Percentiles rank a stretch among this genome's conserved stretches.
Conservation (phyloP, 2,113 vertebrate species). For the Phasianus colchicus region DNA sequence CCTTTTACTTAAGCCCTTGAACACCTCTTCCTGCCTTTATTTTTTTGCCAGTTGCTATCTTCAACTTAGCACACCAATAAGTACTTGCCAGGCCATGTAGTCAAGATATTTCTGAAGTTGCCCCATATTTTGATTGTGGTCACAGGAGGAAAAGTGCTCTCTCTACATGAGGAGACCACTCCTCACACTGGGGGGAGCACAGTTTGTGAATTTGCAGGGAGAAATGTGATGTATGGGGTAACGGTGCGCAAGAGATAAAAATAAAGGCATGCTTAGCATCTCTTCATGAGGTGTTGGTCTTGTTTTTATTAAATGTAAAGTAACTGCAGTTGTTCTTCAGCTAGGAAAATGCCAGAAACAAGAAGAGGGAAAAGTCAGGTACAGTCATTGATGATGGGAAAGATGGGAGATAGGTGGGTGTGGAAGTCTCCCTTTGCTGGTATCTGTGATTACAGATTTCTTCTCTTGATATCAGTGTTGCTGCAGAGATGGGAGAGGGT, state of each 20-base stretch:
- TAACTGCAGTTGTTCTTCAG: neutral
- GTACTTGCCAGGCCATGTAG: conserved; percentile 30
- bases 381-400: neutral
- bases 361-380: neutral
- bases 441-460: neutral
- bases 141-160: neutral
- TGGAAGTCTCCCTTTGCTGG: neutral
- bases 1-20: conserved; percentile 32
- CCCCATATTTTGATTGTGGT: neutral
- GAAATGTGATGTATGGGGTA: neutral
- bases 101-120: neutral
- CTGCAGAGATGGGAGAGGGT: neutral
- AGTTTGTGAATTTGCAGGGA: neutral
- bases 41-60: conserved; percentile 54
- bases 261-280: neutral
- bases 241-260: neutral
- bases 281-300: neutral
- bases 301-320: neutral
- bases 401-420: neutral
- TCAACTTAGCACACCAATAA: conserved; percentile 50
- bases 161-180: neutral
- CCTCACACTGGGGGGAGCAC: neutral
- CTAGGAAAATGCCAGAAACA: neutral
- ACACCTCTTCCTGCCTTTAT: conserved; percentile 57
- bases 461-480: neutral